Base-by-base conservation (phyloP, 2,888 invertebrate species). In the Tachina lurida region DNA sequence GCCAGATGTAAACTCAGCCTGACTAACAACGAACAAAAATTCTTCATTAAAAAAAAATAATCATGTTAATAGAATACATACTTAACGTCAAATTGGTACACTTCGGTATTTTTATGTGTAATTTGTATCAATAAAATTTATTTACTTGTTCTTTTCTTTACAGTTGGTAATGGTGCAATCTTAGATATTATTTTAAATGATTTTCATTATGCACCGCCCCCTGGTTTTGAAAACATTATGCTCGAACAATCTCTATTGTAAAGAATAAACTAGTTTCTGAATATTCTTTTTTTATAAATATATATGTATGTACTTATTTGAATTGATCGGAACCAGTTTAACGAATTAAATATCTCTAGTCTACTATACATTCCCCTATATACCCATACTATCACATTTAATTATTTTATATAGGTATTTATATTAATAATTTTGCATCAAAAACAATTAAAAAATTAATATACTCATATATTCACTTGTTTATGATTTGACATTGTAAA, bases 131-230 rank as follows among this genome's bases (percentile, higher is more conserved):
- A 60, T 9, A 5, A 15, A 65, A 10, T 5, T 19, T 22, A 15
- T 31, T n/a, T 5, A 15, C 17, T 8, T n/a, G 3, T 47, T 49
- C n/a, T 67, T 22, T n/a, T 49, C 22, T 89, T 95, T 95, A 81
- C 94, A 98, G 99, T 99, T 90, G 99, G 99, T 90, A 98, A 99
- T 92, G 99, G 99, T 88, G 99, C 99, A 43, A 98, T 99, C 89
- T 93, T 99, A 93, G 99, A 99, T 93, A 96, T 98, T 87, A 96
- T 98, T 90, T 95, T 99, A 92, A 97, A 97, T 89, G 96, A 96
- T 91, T 98, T 99, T 92, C 95, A 95, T 88, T 96, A 97, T 91
- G 95, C 96, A 0, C 96, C 97, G 52, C 97, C 97, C 0, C 94
- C 95, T 71, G 99, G 98, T 54, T 99, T 96, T 91, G 98, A 98